Percentiles rank a stretch among this genome's conserved stretches.
Conservation (phyloP, 1,140 invertebrate species). For the Papilio glaucus region DNA sequence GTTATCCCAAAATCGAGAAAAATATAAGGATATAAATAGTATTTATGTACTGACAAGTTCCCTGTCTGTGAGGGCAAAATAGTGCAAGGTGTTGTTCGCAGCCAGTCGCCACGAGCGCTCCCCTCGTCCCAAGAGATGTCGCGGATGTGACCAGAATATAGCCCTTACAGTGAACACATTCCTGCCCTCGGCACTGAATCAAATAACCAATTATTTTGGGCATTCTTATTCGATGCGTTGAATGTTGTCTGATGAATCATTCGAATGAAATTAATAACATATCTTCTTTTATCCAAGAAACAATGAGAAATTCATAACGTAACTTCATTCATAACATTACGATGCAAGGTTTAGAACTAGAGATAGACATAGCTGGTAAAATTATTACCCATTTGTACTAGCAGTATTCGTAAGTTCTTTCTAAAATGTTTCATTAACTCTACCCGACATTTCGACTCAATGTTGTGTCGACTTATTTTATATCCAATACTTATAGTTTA, state of each 20-base stretch:
- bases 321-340: too few species aligned
- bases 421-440: too few species aligned
- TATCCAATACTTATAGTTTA: constrained; percentile 8
- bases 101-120: not conserved
- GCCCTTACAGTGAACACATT: not conserved
- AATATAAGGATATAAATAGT: constrained; percentile 31
- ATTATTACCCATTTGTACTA: too few species aligned
- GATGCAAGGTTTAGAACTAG: too few species aligned
- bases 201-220: constrained; percentile 28
- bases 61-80: constrained; percentile 19
- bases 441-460: too few species aligned
- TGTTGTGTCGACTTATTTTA: too few species aligned
- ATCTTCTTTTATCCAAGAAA: too few species aligned
- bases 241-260: not conserved
- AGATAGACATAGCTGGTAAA: too few species aligned
- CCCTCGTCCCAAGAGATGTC: constrained; percentile 35
- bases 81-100: constrained; percentile 31
- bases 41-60: constrained; percentile 22
- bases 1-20: not conserved
- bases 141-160: constrained; percentile 36
- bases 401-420: too few species aligned
- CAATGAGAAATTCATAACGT: too few species aligned
- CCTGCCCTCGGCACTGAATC: not conserved
- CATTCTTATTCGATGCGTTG: constrained; percentile 25
- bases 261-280: not conserved